Percentiles rank a stretch among this genome's conserved stretches.
phyloP scores from a whole-genome alignment of 1,140 invertebrate species.

The Nasonia longicornis region DNA sequence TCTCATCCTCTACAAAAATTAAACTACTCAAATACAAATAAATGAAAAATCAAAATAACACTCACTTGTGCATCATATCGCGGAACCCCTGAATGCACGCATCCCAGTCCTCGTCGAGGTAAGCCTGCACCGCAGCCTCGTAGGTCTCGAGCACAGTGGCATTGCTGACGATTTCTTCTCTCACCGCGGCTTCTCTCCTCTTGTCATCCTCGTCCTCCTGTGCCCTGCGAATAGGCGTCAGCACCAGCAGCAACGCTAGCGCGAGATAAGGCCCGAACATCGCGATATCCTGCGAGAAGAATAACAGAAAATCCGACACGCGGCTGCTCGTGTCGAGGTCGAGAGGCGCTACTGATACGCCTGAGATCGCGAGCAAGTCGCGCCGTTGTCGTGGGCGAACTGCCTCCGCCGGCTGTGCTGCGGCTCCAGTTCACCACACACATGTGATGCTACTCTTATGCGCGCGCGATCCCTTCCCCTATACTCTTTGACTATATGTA shows the following conservation, averaged over 20 bases:
- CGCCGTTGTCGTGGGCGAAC: not conserved
- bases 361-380: not conserved
- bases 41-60: not conserved
- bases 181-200: not conserved
- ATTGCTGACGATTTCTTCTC: not conserved
- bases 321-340: not conserved
- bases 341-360: not conserved
- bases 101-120: slow-evolving; percentile 77
- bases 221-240: not conserved
- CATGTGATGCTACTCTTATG: too few species aligned
- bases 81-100: slow-evolving; percentile 76
- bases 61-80: slow-evolving; percentile 68
- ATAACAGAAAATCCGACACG: not conserved
- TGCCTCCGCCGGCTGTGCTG: not conserved
- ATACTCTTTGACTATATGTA: too few species aligned
- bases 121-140: slow-evolving; percentile 74
- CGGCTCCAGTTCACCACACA: not conserved
- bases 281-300: not conserved
- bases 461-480: not conserved
- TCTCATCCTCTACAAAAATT: too few species aligned
- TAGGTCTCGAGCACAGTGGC: slow-evolving; percentile 50
- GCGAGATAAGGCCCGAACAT: not conserved
- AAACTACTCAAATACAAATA: not conserved
- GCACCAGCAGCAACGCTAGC: not conserved
- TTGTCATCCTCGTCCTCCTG: not conserved